These are phyloP conservation scores for Sebastes glaucus DNA, from an alignment of 2,797 vertebrate genomes.

Conservation along the genomic window DNA sequence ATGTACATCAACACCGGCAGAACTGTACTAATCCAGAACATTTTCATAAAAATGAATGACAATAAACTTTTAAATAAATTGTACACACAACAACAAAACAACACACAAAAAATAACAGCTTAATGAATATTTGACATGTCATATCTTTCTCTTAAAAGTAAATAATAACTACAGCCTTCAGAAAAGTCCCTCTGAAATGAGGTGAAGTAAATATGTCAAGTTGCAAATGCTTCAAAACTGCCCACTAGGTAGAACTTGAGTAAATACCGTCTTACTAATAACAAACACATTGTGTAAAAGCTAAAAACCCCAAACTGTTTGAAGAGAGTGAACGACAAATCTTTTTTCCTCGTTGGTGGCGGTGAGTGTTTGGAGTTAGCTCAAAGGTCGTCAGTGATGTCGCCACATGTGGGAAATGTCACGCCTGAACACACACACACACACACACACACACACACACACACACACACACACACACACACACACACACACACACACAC, in stretches of 20 bases:
- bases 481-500: slow-evolving; percentile 1
- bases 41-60: background rate
- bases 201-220: background rate
- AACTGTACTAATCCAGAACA: background rate
- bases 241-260: background rate
- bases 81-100: background rate
- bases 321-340: background rate
- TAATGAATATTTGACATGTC: background rate
- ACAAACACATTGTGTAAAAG: background rate
- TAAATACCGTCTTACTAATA: background rate
- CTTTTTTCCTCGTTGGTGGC: background rate
- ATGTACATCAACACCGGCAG: background rate
- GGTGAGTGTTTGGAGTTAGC: background rate
- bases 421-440: slow-evolving; percentile 60
- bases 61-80: no score
- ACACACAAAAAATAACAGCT: background rate
- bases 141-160: background rate
- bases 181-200: background rate
- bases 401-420: slow-evolving; percentile 61
- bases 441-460: no score
- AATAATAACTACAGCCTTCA: background rate
- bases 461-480: background rate
- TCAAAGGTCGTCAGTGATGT: background rate
- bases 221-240: background rate
- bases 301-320: no score